Conservation (phyloP, 2,888 invertebrate species). For the Lampropteryx suffumata region DNA sequence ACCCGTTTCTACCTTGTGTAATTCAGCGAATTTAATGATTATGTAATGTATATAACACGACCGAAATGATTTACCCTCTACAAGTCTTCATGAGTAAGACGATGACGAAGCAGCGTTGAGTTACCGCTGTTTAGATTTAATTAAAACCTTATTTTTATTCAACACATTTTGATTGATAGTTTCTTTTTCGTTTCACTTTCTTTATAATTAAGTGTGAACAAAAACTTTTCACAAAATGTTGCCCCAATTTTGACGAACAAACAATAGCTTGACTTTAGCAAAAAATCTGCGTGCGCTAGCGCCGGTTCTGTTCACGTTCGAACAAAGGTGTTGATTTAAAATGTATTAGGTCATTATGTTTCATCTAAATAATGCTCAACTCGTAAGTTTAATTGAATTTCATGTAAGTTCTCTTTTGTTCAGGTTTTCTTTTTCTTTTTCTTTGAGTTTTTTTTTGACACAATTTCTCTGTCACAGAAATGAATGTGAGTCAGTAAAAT, state of each 20-base stretch:
- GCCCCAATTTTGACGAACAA: slow-evolving; percentile 8
- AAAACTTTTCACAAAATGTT: slow-evolving; percentile 12
- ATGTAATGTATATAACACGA: no score
- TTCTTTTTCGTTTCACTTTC: slow-evolving; percentile 6
- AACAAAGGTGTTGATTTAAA: slow-evolving; percentile 23
- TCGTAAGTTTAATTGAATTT: slow-evolving; percentile 5
- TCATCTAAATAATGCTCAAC: slow-evolving; percentile 10
- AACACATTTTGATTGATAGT: slow-evolving; percentile 10
- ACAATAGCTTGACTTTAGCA: slow-evolving; percentile 22
- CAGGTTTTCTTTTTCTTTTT: background rate
- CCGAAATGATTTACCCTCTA: no score
- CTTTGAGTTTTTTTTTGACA: background rate
- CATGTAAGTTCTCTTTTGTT: background rate
- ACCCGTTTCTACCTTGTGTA: no score
- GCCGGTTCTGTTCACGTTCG: slow-evolving; percentile 17
- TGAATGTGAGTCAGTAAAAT: no score
- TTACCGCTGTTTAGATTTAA: slow-evolving; percentile 1
- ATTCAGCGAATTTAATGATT: no score
- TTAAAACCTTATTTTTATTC: background rate
- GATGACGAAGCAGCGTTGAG: slow-evolving; percentile 1
- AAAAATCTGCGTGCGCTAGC: slow-evolving; percentile 8
- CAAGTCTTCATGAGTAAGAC: no score
- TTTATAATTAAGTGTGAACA: slow-evolving; percentile 6
- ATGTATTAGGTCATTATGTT: slow-evolving; percentile 26
- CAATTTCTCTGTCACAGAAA: no score